A percentile compares a stretch with the other conserved stretches of the same genome.
phyloP scores from a whole-genome alignment of 2,888 invertebrate genomes.

The Drosophila greeni region DNA sequence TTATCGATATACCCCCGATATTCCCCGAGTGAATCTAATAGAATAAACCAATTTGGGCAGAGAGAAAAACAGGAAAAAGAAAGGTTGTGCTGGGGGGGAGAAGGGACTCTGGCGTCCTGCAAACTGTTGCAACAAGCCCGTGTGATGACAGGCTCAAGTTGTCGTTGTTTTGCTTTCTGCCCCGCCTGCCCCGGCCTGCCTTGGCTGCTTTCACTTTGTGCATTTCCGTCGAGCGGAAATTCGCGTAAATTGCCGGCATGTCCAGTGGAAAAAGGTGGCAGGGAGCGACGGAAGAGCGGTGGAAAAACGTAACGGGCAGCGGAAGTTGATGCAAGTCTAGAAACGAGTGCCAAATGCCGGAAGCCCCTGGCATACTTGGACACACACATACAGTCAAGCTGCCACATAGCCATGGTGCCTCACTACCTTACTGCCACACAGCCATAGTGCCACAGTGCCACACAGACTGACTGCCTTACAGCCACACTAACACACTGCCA shows the following conservation, averaged over 20 bases:
- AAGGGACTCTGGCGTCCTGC: constrained; percentile 1
- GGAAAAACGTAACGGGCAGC: constrained; percentile 23
- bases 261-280: constrained; percentile 41
- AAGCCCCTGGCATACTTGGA: constrained; percentile 57
- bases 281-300: not conserved
- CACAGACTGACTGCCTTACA: constrained; percentile 6
- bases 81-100: too few species aligned
- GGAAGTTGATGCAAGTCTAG: constrained; percentile 72
- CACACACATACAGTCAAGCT: constrained; percentile 14
- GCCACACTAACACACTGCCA: not conserved
- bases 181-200: constrained; percentile 3
- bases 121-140: constrained; percentile 51
- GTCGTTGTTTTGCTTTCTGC: constrained; percentile 36
- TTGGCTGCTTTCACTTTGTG: constrained; percentile 65
- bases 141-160: constrained; percentile 58
- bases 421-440: not conserved
- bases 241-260: constrained; percentile 71
- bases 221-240: constrained; percentile 72
- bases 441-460: constrained; percentile 3
- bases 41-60: constrained; percentile 23
- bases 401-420: not conserved
- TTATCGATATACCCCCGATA: constrained; percentile 31
- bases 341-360: constrained; percentile 72
- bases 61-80: not conserved
- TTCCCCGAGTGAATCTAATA: constrained; percentile 33